These are phyloP conservation scores for Porites lobata DNA, from an alignment of 92 coral and sea anemone species.

Conservation along the genomic window DNA sequence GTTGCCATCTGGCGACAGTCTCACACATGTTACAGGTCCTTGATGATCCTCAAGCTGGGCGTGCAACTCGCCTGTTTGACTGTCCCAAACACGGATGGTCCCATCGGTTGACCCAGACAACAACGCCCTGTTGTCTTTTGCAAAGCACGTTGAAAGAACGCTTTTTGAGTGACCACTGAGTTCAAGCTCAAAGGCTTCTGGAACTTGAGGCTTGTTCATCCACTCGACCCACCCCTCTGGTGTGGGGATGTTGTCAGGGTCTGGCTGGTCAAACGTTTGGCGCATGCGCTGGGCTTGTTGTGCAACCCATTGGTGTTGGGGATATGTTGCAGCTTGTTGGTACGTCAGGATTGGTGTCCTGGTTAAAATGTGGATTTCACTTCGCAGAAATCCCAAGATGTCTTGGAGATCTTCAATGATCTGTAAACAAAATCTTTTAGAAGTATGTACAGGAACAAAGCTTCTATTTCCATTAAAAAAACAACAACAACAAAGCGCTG, in stretches of 20 bases:
- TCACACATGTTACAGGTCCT: slow-evolving; percentile 64
- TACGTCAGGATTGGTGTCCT: slow-evolving; percentile 62
- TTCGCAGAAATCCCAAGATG: slow-evolving; percentile 63
- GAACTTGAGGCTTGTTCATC: slow-evolving; percentile 72
- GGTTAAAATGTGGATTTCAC: slow-evolving; percentile 73
- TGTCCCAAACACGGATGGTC: slow-evolving; percentile 74
- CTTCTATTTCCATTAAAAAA: too few species aligned
- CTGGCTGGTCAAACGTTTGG: slow-evolving; percentile 32
- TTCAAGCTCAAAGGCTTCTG: slow-evolving; percentile 72
- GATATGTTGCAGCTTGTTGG: slow-evolving; percentile 70
- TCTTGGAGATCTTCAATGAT: slow-evolving; percentile 50
- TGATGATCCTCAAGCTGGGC: slow-evolving; percentile 73
- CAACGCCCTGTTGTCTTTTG: slow-evolving; percentile 63
- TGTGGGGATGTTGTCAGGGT: slow-evolving; percentile 37
- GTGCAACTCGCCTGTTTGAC: slow-evolving; percentile 67
- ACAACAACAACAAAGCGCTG: too few species aligned
- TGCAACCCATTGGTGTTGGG: slow-evolving; percentile 60
- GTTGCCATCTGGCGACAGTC: slow-evolving; percentile 60
- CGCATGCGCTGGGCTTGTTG: slow-evolving; percentile 56
- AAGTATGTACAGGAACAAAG: too few species aligned
- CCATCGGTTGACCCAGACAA: slow-evolving; percentile 73
- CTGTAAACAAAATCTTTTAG: background rate
- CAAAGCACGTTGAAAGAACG: slow-evolving; percentile 68
- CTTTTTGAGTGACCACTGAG: slow-evolving; percentile 68
- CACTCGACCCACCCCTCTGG: slow-evolving; percentile 78